These are phyloP conservation scores for Trichomalopsis sarcophagae DNA, from an alignment of 1,140 invertebrate genomes.

Conservation along the genomic window DNA sequence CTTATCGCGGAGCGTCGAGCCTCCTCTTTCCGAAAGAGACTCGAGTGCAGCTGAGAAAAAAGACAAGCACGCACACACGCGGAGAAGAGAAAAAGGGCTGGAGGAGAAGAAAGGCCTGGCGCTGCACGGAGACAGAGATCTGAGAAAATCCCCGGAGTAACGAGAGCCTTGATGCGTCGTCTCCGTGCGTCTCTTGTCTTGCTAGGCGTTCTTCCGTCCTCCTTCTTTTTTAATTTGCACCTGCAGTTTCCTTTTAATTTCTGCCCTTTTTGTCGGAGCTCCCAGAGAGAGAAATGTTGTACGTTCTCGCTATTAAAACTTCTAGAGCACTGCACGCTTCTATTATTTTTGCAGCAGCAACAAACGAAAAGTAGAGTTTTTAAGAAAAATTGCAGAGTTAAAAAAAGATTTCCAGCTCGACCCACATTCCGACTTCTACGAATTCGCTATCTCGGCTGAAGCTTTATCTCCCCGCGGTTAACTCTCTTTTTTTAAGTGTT, in stretches of 20 bases:
- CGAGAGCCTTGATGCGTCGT: conserved; percentile 40
- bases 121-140: neutral
- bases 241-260: conserved; percentile 1
- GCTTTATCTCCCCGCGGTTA: neutral
- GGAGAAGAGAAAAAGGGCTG: neutral
- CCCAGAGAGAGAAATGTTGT: neutral
- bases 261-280: neutral
- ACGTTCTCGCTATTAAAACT: too few relatives aligned
- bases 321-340: too few relatives aligned
- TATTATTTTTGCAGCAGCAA: too few relatives aligned
- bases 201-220: neutral
- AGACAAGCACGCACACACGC: neutral
- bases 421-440: too few relatives aligned
- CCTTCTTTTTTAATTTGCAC: conserved; percentile 31
- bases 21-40: neutral
- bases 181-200: conserved; percentile 3
- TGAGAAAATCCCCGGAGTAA: conserved; percentile 46
- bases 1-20: conserved; percentile 26
- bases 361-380: too few relatives aligned
- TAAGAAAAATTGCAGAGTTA: too few relatives aligned
- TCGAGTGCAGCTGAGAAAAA: neutral
- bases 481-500: neutral
- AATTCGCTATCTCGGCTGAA: too few relatives aligned
- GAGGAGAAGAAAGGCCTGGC: neutral
- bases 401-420: too few relatives aligned